These are phyloP conservation scores for Leptinotarsa texana DNA, from an alignment of 1,140 invertebrate species.

Conservation along the genomic window DNA sequence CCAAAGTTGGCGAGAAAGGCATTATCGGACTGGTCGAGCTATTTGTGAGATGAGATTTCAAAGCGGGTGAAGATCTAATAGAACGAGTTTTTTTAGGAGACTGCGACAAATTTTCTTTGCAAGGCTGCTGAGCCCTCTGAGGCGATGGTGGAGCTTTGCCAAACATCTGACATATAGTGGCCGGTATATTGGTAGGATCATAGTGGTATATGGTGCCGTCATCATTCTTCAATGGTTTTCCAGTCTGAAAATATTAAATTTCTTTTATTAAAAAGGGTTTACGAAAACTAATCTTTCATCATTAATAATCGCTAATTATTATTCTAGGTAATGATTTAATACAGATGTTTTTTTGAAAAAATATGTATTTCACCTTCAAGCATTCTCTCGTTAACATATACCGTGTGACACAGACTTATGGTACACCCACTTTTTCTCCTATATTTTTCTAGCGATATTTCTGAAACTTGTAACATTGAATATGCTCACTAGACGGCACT, in stretches of 20 bases:
- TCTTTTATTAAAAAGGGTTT: too few species aligned
- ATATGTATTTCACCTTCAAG: too few species aligned
- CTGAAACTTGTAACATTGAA: too few species aligned
- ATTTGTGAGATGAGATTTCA: constrained; percentile 44
- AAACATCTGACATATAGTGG: constrained; percentile 45
- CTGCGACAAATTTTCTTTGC: neutral
- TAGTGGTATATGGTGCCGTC: constrained; percentile 75
- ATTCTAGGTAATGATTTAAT: too few species aligned
- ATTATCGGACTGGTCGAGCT: constrained; percentile 53
- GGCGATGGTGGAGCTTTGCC: constrained; percentile 37
- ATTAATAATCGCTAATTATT: too few species aligned
- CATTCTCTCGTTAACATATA: too few species aligned
- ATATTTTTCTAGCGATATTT: too few species aligned
- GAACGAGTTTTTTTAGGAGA: constrained; percentile 36
- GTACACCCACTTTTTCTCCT: too few species aligned
- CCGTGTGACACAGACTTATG: too few species aligned
- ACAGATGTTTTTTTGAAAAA: too few species aligned
- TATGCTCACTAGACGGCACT: too few species aligned
- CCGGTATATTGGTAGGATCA: constrained; percentile 71
- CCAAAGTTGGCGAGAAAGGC: constrained; percentile 41
- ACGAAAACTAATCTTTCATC: too few species aligned
- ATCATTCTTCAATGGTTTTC: constrained; percentile 67
- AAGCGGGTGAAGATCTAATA: constrained; percentile 43
- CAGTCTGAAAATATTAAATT: constrained; percentile 54
- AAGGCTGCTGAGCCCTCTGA: constrained; percentile 25